Base-by-base conservation (phyloP, 2,113 vertebrate genomes). In the Mesitornis unicolor region DNA sequence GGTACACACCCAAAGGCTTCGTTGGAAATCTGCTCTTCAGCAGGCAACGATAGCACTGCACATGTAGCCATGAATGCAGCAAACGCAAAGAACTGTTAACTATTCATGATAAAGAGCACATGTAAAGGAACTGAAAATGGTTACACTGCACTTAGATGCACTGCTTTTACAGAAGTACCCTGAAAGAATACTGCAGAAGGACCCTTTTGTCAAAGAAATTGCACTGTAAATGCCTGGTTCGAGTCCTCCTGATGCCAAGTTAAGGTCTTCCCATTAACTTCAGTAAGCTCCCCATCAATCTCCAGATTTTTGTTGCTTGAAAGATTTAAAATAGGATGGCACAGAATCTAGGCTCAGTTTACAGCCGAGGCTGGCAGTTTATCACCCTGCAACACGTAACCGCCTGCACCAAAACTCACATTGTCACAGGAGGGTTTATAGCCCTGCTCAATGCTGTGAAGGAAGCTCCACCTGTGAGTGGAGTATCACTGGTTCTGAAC, bases 1-100 rank as follows among this genome's bases (percentile, higher is more conserved):
- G 0, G 78, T 87, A 80, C 92, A 98, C 93, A 73, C 95, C 91
- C 97, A 97, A 85, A 48, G 68, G 86, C 94, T 95, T 92, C 79
- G 18, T 68, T 87, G 2, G 11, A 90, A 95, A 69, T 54, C 63
- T 97, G 93, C 78, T 97, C 82, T 90, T 83, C 91, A 84, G 96
- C 90, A 95, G 94, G 74, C 94, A 61, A 64, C 51, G 43, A 60
- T 6, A 93, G 91, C 86, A 12, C 81, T 45, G 77, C 63, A 71
- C 63, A 48, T 42, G 53, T 6, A 87, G 92, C 96, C 81, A 7
- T 19, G 74, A 53, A 36, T n/a, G 43, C 64, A 76, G 86, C 60
- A 60, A 79, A 90, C 84, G 87, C 76, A 95, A 80, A 95, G 88
- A 47, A 47, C 75, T 76, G 56, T 70, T 59, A 78, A 59, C 71